Percentiles rank a stretch among this genome's conserved stretches.
Evolutionary conservation across 2,888 invertebrate genomes (phyloP).

Genomic region (Trachelus iudaicus): DNA sequence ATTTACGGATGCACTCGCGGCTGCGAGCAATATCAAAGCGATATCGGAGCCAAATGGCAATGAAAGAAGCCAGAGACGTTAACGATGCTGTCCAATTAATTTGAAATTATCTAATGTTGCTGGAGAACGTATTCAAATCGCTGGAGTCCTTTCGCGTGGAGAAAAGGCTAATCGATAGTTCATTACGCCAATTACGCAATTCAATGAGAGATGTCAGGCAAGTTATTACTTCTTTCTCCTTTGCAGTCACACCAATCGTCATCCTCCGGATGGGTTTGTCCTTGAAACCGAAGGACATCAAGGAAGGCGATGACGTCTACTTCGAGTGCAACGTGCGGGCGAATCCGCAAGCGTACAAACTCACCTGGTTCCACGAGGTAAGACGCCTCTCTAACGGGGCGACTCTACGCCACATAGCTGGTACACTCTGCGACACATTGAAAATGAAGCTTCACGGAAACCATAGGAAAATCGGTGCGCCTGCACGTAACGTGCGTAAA

Average conservation of each 20-base stretch:
- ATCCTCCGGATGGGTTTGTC: constrained; percentile 86
- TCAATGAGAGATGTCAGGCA: no score
- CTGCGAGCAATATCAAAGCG: no score
- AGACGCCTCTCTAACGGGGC: constrained; percentile 57
- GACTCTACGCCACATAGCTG: background rate
- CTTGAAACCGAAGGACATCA: constrained; percentile 85
- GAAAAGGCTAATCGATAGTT: background rate
- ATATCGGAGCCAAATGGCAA: background rate
- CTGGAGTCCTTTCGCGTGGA: no score
- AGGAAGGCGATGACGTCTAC: constrained; percentile 90
- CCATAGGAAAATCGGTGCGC: background rate
- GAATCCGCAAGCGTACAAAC: constrained; percentile 84
- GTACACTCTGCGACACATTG: no score
- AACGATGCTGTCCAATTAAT: background rate
- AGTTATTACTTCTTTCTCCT: background rate
- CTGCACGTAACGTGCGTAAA: background rate
- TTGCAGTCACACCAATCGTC: constrained; percentile 78
- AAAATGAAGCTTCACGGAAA: background rate
- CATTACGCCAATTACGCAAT: no score
- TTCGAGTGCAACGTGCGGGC: constrained; percentile 89
- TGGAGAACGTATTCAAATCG: background rate
- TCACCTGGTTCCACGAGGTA: constrained; percentile 90
- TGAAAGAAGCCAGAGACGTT: no score
- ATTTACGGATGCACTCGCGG: background rate
- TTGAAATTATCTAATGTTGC: background rate